Conservation (phyloP, 2,797 vertebrate species). For the Melanogrammus aeglefinus region DNA sequence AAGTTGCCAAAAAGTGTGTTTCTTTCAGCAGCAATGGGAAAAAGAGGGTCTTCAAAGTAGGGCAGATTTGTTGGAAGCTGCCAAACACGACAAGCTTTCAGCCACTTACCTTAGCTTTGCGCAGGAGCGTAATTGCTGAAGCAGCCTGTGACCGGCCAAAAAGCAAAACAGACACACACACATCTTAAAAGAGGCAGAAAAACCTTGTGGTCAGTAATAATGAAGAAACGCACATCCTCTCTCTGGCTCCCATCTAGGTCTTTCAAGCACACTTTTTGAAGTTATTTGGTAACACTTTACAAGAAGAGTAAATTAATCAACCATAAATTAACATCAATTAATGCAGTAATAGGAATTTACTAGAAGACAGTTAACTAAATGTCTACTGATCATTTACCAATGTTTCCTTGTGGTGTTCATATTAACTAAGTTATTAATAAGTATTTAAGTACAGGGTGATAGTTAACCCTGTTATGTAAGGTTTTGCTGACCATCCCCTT, state of each 20-base stretch:
- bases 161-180: slow-evolving; percentile 12
- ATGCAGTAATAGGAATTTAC: too few species aligned
- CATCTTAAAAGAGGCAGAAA: neutral
- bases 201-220: neutral
- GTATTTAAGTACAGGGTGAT: too few species aligned
- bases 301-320: too few species aligned
- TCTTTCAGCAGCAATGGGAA: neutral
- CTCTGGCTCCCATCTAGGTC: too few species aligned
- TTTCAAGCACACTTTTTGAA: neutral
- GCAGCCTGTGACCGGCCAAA: slow-evolving; percentile 8
- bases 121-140: neutral
- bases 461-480: too few species aligned
- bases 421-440: too few species aligned
- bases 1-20: neutral
- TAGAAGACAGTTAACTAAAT: too few species aligned
- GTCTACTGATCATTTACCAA: too few species aligned
- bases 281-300: too few species aligned
- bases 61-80: neutral
- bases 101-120: neutral
- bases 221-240: neutral
- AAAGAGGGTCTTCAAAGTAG: neutral
- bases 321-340: too few species aligned
- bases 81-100: neutral
- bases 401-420: too few species aligned
- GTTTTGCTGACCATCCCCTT: too few species aligned